Evolutionary conservation across 2,797 vertebrate genomes (phyloP), one percentile per base, ranked within the genome.

Genomic region (Sebastolobus altivelis): DNA sequence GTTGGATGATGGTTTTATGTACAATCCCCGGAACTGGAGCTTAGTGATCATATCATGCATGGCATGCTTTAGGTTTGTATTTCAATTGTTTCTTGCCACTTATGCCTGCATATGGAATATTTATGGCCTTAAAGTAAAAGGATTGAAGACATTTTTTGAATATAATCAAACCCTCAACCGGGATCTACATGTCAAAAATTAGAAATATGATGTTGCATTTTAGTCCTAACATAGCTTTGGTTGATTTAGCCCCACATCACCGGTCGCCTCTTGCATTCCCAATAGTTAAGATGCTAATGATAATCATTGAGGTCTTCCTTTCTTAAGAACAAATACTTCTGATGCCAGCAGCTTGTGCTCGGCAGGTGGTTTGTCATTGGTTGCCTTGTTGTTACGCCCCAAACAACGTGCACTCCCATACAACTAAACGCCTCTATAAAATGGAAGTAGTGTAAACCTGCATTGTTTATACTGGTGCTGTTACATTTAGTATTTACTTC

Each of bases 281-380:
- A 70, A 8, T 52, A 33, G n/a, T 66, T 60, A 33, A 75, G 37
- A 81, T 72, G 62, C 67, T 75, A 38, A 60, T 4, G 78, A 86
- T 89, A 87, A 88, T 90, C 86, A 80, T 46, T 52, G 16, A 84
- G n/a, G 78, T 91, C 81, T 85, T 92, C 81, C 77, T 61, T 66
- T 75, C 49, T 65, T 37, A 14, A 72, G 68, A 81, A 72, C 61
- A 61, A 75, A 74, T 60, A 37, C 22, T 54, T 46, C 56, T 65
- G 79, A 81, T 63, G 56, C 59, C 66, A 84, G 27, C 77, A 82
- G 67, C 70, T 62, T 63, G 67, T 81, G 59, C 74, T 72, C 61
- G 69, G 84, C 80, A 60, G 40, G 63, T 35, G 22, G 56, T 69
- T 78, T 71, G 65, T 82, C 72, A 76, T 69, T 65, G 70, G 80